These are phyloP conservation scores for Rhopalosiphum padi DNA, from an alignment of 1,140 invertebrate genomes.

Conservation along the genomic window DNA sequence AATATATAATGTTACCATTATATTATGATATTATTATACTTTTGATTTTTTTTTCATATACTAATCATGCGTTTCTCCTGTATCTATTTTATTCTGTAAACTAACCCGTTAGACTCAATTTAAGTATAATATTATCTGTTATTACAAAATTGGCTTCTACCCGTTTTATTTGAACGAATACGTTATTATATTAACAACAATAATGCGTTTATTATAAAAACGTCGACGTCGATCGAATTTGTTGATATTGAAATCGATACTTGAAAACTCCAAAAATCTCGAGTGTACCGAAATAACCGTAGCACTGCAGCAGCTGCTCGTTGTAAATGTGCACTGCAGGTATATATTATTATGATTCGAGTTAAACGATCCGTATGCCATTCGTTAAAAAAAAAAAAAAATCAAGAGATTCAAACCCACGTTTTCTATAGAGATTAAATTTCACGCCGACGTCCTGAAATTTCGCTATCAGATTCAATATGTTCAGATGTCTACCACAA, in stretches of 20 bases:
- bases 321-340: not conserved
- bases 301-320: not conserved
- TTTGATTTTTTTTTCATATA: no score
- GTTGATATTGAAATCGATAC: not conserved
- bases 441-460: not conserved
- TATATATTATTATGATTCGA: not conserved
- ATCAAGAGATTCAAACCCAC: not conserved
- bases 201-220: no score
- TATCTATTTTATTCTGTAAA: no score
- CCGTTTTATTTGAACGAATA: no score
- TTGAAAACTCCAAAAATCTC: not conserved
- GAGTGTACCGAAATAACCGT: not conserved
- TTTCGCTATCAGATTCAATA: not conserved
- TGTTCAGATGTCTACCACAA: not conserved
- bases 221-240: not conserved
- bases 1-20: no score
- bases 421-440: conserved; percentile 17
- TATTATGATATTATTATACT: no score
- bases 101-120: no score
- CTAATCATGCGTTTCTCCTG: no score
- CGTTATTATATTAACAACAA: no score
- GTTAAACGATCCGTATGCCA: not conserved
- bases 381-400: not conserved
- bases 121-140: no score
- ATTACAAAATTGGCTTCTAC: no score